A percentile compares a stretch with the other conserved stretches of the same genome.
Evolutionary conservation across 2,797 vertebrate species (phyloP).

Genomic region (Phataginus tetradactyla): DNA sequence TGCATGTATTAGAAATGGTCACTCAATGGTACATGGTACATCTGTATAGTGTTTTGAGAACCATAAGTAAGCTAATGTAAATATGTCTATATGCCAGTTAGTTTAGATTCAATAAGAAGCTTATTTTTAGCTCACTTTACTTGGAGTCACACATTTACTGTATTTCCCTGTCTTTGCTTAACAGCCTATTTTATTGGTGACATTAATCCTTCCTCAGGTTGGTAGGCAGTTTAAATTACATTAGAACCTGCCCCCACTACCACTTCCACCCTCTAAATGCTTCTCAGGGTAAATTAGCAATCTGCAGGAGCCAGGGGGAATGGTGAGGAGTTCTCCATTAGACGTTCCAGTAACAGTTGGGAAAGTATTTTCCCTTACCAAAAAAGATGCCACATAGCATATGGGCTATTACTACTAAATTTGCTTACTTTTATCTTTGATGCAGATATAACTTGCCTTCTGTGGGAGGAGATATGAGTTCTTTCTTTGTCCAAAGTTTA

Average conservation of each 20-base stretch:
- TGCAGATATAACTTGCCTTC: neutral
- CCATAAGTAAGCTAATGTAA: neutral
- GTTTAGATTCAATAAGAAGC: neutral
- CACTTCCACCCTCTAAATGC: neutral
- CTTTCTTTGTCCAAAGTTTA: neutral
- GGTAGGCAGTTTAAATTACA: neutral
- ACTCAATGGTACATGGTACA: neutral
- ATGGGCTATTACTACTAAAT: neutral
- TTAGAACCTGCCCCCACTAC: neutral
- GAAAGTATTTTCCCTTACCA: neutral
- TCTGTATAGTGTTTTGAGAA: neutral
- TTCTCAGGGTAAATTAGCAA: neutral
- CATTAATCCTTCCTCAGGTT: conserved; percentile 13
- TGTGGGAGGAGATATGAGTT: neutral
- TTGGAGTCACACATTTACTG: neutral
- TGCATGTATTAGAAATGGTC: neutral
- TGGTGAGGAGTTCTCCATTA: neutral
- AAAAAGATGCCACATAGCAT: neutral
- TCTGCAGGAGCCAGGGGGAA: neutral
- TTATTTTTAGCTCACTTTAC: neutral
- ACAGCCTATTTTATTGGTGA: neutral
- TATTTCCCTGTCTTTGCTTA: neutral
- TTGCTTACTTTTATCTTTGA: conserved; percentile 28
- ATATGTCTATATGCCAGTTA: neutral
- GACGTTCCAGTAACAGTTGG: neutral